These are phyloP conservation scores for Tanypteryx hageni DNA, from an alignment of 2,888 invertebrate species.

Conservation along the genomic window DNA sequence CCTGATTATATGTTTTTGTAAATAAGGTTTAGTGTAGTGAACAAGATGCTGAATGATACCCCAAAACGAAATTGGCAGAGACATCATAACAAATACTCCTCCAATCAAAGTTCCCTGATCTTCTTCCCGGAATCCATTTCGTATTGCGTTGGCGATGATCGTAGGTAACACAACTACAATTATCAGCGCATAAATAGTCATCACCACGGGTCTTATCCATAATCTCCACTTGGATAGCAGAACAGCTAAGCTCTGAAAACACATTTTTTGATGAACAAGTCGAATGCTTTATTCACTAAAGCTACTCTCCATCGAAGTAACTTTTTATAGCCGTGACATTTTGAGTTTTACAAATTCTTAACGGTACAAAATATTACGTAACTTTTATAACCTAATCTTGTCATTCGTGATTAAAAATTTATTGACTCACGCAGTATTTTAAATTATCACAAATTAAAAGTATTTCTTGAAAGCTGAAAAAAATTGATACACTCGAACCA, in stretches of 20 bases:
- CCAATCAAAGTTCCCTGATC: conserved; percentile 91
- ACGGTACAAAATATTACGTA: not conserved
- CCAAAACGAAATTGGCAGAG: conserved; percentile 95
- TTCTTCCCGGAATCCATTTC: conserved; percentile 86
- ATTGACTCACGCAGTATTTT: too few species aligned
- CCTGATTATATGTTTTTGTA: conserved; percentile 97
- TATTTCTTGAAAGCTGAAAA: too few species aligned
- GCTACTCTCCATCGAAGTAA: not conserved
- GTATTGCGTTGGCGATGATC: conserved; percentile 87
- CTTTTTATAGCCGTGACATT: not conserved
- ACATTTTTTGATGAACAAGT: not conserved
- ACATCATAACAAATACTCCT: conserved; percentile 93
- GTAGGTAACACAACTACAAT: conserved; percentile 91
- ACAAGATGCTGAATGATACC: conserved; percentile 96
- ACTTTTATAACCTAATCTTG: not conserved
- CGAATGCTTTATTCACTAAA: not conserved
- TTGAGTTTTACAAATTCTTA: not conserved
- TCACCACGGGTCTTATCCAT: conserved; percentile 93
- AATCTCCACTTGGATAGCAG: conserved; percentile 82
- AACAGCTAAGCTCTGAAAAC: conserved; percentile 61
- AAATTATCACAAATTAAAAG: too few species aligned
- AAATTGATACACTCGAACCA: too few species aligned
- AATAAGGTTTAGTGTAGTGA: conserved; percentile 92
- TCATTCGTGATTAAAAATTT: too few species aligned
- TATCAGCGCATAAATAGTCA: conserved; percentile 87